Evolutionary conservation across 2,797 vertebrate species (phyloP).

Genomic region (Alcedo quadribrachys): DNA sequence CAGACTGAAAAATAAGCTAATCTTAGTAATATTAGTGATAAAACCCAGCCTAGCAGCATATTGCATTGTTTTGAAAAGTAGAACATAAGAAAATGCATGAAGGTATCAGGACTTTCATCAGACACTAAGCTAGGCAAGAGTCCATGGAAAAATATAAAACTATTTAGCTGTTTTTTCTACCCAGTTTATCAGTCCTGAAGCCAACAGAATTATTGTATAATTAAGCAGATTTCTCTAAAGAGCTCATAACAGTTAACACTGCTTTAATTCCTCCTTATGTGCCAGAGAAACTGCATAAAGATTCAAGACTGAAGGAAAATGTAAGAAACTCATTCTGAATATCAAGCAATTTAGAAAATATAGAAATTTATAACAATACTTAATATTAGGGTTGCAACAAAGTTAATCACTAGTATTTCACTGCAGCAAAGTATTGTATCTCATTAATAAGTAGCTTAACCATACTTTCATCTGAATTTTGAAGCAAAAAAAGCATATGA

Average conservation of each 20-base stretch:
- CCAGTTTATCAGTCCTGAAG: conserved; percentile 65
- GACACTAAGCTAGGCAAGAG: conserved; percentile 39
- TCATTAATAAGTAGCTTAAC: conserved; percentile 47
- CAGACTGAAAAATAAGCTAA: background rate
- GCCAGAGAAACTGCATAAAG: background rate
- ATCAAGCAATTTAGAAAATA: background rate
- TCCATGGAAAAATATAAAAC: conserved; percentile 68
- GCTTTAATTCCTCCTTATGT: conserved; percentile 42
- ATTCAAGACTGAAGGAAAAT: background rate
- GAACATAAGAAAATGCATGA: conserved; percentile 31
- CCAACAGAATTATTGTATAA: conserved; percentile 58
- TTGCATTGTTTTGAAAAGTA: conserved; percentile 10
- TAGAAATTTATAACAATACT: background rate
- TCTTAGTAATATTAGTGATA: background rate
- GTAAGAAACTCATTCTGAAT: background rate
- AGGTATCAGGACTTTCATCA: conserved; percentile 31
- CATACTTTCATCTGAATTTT: conserved; percentile 45
- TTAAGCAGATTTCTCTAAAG: conserved; percentile 56
- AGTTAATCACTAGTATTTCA: conserved; percentile 26
- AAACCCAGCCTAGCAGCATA: background rate
- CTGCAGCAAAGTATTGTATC: conserved; percentile 21
- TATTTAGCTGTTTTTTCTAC: conserved; percentile 69
- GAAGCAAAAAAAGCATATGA: conserved; percentile 36
- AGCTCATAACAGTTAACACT: conserved; percentile 37
- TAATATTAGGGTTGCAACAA: background rate